These are phyloP conservation scores for Calosoma granatense DNA, from an alignment of 1,140 invertebrate species.

Conservation along the genomic window DNA sequence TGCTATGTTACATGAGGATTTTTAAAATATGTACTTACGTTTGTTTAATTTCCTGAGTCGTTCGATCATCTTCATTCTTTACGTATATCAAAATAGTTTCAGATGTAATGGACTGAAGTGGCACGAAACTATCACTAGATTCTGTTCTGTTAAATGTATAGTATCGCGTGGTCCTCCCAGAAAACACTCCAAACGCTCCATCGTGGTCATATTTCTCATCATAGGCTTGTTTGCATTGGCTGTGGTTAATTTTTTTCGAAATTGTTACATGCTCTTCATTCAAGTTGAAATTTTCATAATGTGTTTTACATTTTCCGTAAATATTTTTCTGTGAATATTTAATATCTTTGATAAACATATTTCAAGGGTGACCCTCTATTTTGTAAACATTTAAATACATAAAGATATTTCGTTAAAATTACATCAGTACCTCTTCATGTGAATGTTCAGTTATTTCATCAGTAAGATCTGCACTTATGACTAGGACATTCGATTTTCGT, in stretches of 20 bases:
- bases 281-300: neutral
- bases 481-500: neutral
- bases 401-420: too few species aligned
- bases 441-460: neutral
- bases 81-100: neutral
- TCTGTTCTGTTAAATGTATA: neutral
- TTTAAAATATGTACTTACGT: too few species aligned
- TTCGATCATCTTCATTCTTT: neutral
- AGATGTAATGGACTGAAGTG: neutral
- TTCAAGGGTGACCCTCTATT: too few species aligned
- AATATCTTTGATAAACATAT: too few species aligned
- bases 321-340: neutral
- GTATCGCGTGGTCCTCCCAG: neutral
- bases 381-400: too few species aligned
- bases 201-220: neutral
- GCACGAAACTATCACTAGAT: neutral
- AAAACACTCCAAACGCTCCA: neutral
- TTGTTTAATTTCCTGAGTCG: neutral
- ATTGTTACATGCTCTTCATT: neutral
- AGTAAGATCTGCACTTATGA: neutral
- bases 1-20: too few species aligned
- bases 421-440: neutral
- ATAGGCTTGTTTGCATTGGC: neutral
- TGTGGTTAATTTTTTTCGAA: neutral
- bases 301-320: neutral